Base-by-base conservation (phyloP, 2,797 vertebrate genomes). In the Megalops cyprinoides region DNA sequence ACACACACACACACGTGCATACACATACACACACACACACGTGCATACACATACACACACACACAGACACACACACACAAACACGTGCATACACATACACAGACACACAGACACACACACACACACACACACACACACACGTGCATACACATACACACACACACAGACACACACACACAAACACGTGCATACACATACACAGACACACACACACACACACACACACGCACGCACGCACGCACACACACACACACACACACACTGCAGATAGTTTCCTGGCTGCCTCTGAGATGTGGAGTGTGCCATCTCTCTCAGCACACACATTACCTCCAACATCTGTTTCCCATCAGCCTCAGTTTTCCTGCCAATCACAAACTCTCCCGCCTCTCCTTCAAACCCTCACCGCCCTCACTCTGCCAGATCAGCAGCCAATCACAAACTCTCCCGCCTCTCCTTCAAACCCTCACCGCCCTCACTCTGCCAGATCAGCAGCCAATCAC, bases 181-280 rank as follows among this genome's bases (percentile, higher is more conserved):
- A 69, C 76, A 83, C 76, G 84, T 82, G 81, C 81, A 76, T 58
- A 34, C 51, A 82, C 48, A 0, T 23, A 25, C 90, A 84, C 87
- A 78, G 81, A 39, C n/a, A 83, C 74, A 81, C 74, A 48, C n/a
- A 85, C 83, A 82, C 12, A 62, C 58, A 76, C 46, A 44, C 79
- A 81, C 60, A 85, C 82, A 84, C 77, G 77, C 79, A 79, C 84
- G n/a, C 31, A 51, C 77, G 34, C 81, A 75, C 55, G 28, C 25
- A 25, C 90, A 84, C 87, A 78, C 81, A 39, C n/a, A 83, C 69
- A 81, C 74, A 44, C 20, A 84, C 83, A 83, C 12, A 62, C 62
- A 76, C 46, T 78, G 79, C 60, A 85, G 81, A 84, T 77, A 77
- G 78, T 79, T 83, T 67, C 18, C 14, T 69, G 65, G 65, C 20